Conservation (phyloP, 2,113 vertebrate genomes). For the Puntigrus tetrazona region DNA sequence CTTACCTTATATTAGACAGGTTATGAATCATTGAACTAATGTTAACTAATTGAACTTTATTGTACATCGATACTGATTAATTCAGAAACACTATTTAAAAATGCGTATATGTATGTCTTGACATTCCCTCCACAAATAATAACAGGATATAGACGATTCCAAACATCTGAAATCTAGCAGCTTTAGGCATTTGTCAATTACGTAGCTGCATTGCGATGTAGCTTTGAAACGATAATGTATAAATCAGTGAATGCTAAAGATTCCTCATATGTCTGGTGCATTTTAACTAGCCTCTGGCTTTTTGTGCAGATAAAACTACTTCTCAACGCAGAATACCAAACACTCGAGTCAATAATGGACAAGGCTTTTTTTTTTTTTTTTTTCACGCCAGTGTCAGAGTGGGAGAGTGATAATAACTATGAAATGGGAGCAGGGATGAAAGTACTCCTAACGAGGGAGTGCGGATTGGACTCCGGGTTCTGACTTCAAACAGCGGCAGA, state of each 20-base stretch:
- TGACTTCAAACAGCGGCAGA: slow-evolving; percentile 29
- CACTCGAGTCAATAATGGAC: slow-evolving; percentile 13
- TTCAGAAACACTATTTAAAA: neutral
- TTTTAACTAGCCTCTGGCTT: neutral
- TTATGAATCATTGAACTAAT: neutral
- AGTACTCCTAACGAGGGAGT: slow-evolving; percentile 32
- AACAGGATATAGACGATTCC: neutral
- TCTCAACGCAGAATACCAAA: neutral
- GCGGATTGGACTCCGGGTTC: neutral
- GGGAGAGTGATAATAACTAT: slow-evolving; percentile 40
- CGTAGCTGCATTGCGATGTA: neutral
- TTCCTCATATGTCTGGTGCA: neutral
- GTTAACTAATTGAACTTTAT: neutral
- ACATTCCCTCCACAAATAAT: neutral
- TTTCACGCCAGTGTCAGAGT: neutral
- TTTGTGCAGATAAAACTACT: neutral
- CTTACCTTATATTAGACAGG: neutral
- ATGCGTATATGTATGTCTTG: neutral
- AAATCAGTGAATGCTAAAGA: neutral
- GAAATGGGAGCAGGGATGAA: slow-evolving; percentile 36
- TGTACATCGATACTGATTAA: neutral
- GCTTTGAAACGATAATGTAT: neutral
- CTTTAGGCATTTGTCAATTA: neutral
- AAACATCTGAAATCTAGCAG: neutral
- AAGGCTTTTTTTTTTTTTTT: neutral